phyloP scores from a whole-genome alignment of 2,888 invertebrate species.

The Dorcus hopei region DNA sequence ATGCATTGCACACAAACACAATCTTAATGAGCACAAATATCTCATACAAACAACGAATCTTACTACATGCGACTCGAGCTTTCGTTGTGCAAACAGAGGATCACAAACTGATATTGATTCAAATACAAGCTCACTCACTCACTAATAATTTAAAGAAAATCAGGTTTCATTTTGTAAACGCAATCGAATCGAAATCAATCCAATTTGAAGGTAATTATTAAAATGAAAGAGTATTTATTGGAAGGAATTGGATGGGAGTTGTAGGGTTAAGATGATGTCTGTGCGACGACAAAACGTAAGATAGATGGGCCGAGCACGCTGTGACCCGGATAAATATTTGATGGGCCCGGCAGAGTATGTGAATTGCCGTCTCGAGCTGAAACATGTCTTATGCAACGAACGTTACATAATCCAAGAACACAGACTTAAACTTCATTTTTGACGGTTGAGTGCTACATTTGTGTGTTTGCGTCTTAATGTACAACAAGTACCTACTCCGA shows the following conservation, averaged over 20 bases:
- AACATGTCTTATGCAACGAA: constrained; percentile 42
- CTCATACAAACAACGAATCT: no score
- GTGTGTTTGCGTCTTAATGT: constrained; percentile 3
- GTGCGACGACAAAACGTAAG: constrained; percentile 40
- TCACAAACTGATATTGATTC: not conserved
- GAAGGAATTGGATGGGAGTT: no score
- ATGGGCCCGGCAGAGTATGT: constrained; percentile 39
- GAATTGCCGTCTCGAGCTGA: constrained; percentile 39
- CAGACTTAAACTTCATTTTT: constrained; percentile 19
- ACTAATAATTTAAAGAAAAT: no score
- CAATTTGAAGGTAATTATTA: not conserved
- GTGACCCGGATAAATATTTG: constrained; percentile 46
- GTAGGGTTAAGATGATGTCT: constrained; percentile 21
- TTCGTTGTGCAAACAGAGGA: no score
- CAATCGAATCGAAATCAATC: no score
- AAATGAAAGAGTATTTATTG: no score
- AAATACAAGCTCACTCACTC: no score
- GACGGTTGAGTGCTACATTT: constrained; percentile 1
- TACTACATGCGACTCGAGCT: no score
- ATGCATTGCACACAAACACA: no score
- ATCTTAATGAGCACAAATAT: no score
- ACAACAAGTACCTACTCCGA: not conserved
- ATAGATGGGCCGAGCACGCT: constrained; percentile 38
- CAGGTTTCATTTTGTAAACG: no score
- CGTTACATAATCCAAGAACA: constrained; percentile 41